phyloP scores from a whole-genome alignment of 2,888 invertebrate genomes.

The Bellardia pandia region DNA sequence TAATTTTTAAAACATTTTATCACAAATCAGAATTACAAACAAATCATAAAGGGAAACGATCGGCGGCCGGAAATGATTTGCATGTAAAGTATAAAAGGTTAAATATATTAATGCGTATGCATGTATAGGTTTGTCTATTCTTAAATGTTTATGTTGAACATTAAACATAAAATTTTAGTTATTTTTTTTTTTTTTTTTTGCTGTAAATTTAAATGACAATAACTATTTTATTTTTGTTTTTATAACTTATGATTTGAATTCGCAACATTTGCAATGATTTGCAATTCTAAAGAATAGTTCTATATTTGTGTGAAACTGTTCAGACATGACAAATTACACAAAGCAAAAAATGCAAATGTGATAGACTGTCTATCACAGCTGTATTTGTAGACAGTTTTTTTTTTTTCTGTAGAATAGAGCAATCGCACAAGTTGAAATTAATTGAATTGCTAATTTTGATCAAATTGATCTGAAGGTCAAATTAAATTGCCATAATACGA shows the following conservation, averaged over 20 bases:
- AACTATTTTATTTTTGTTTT: background rate
- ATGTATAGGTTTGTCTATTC: no score
- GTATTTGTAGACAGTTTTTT: background rate
- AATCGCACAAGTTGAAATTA: constrained; percentile 3
- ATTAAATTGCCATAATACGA: background rate
- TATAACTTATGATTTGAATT: background rate
- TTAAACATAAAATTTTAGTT: background rate
- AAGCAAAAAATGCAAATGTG: no score
- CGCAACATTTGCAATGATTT: background rate
- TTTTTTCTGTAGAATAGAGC: background rate
- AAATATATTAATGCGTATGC: background rate
- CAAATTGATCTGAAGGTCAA: constrained; percentile 34
- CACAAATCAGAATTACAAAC: background rate
- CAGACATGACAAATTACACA: background rate
- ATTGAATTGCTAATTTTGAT: constrained; percentile 27
- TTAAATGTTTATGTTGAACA: background rate
- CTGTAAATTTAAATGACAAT: background rate
- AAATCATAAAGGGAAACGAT: background rate
- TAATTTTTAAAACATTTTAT: constrained; percentile 6
- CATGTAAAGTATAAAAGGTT: background rate
- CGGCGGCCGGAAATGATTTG: background rate
- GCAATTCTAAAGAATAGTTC: background rate
- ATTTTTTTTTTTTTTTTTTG: background rate
- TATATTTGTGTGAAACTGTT: background rate
- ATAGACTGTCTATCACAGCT: background rate